Base-by-base conservation (phyloP, 1,140 invertebrate species). In the Phortica variegata region DNA sequence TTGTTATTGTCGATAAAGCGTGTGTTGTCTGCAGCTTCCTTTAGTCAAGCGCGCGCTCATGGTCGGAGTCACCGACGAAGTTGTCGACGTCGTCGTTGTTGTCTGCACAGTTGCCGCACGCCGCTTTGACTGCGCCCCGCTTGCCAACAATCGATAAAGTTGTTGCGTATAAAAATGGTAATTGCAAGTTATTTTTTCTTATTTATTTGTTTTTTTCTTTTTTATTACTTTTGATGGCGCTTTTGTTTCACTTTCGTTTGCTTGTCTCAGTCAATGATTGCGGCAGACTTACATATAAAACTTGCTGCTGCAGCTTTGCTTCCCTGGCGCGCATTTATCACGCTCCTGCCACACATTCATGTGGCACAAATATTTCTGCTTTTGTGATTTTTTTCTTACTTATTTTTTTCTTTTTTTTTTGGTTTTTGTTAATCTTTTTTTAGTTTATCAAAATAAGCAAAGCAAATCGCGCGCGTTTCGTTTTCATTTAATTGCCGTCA, bases 181-280 rank as follows among this genome's bases (percentile, higher is more conserved):
- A 68, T 68, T 68, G 63, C 63, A 63, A 68, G 54, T 68, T 68
- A 68, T 66, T 66, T 47, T 54, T 53, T n/a, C n/a, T 33, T 10
- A 29, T 32, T 43, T 26, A 19, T 18, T 53, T 33, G 42, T 31
- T 36, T 38, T 12, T 44, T 42, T 46, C 26, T 40, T 47, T 20
- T 44, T 38, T 39, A 19, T 39, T 48, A 50, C 37, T 29, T 34
- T 45, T 34, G 54, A 47, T 59, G 62, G 59, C 63, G 49, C 54
- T 68, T 68, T 68, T 68, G 63, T 68, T 68, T 68, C 63, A 68
- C 63, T 68, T 68, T 68, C 63, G 63, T 68, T 68, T 63, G 61
- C 18, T 16, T 38, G 37, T 13, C 21, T 45, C 53, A n/a, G n/a
- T n/a, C n/a, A 56, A 54, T 68, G 63, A 68, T 68, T 68, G 63